Base-by-base conservation (phyloP, 1,140 invertebrate genomes). In the Diorhabda sublineata region DNA sequence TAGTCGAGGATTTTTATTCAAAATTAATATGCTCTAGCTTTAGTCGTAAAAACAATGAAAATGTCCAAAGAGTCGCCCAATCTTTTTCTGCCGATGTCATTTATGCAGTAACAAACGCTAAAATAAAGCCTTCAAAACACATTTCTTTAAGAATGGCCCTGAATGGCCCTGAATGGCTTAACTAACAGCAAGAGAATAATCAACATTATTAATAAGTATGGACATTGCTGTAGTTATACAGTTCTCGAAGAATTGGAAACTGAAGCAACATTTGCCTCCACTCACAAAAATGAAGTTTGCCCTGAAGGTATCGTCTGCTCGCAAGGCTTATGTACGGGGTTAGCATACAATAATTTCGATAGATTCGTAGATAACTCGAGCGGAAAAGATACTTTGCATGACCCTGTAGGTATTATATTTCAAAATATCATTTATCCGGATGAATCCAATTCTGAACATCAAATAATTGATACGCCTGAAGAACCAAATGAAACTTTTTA, bases 301-400 rank as follows among this genome's bases (percentile, higher is more conserved):
- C 77, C 80, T 44, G n/a, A 68, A 44, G 74, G 70, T 3, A 80
- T 81, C 67, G 45, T 2, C 61, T 43, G n/a, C 59, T n/a, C 26
- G 59, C 61, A 69, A 57, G 57, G 69, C 42, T 59, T 71, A 6
- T 70, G 61, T 59, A 83, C 81, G 56, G 66, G 75, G 63, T 71
- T 83, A 52, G 82, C 81, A 0, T 84, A 75, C 65, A 82, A 84
- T 68, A 84, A 83, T 76, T 84, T 79, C 65, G 82, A 84, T 73
- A 70, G 81, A 2, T 81, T 74, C 59, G 80, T 81, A 9, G 80
- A 84, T 59, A 83, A 82, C 11, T 9, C 65, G 11, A 75, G 44
- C 69, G 82, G 82, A 42, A 82, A 81, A 71, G 80, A 81, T 67
- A 84, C 81, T 5, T 52, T 84, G 64, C 81, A 84, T 71, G 83